These are phyloP conservation scores for Lanius collurio DNA, from an alignment of 2,113 vertebrate genomes.

Conservation along the genomic window DNA sequence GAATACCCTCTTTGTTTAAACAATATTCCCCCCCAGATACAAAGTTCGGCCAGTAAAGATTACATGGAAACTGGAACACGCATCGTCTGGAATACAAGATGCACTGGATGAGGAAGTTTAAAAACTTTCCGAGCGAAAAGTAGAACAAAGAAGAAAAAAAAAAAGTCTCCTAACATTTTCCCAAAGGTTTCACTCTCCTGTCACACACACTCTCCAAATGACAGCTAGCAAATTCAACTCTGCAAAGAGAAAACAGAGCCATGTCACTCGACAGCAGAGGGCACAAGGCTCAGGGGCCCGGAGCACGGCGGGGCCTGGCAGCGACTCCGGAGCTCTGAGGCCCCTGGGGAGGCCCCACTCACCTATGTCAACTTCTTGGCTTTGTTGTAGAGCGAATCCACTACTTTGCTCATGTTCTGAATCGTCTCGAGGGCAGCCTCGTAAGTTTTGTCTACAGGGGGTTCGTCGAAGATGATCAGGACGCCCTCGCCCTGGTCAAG, in stretches of 20 bases:
- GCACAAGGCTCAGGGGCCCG: not conserved
- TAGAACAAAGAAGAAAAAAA: constrained; percentile 73
- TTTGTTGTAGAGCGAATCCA: constrained; percentile 99
- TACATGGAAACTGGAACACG: constrained; percentile 89
- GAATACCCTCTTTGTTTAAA: constrained; percentile 84
- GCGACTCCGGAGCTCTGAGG: not conserved
- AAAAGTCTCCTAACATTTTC: constrained; percentile 87
- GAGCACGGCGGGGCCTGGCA: not conserved
- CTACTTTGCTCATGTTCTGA: constrained; percentile 99
- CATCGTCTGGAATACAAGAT: constrained; percentile 79
- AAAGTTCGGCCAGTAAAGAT: constrained; percentile 90
- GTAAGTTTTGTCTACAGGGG: constrained; percentile 98
- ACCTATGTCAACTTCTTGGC: constrained; percentile 99
- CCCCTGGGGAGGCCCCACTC: constrained; percentile 30
- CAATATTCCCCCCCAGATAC: constrained; percentile 90
- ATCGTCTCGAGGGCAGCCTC: constrained; percentile 98
- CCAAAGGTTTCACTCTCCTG: constrained; percentile 91
- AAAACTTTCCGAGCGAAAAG: constrained; percentile 87
- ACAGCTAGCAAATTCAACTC: constrained; percentile 82
- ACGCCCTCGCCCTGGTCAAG: constrained; percentile 98
- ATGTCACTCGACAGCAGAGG: constrained; percentile 45
- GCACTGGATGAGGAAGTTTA: constrained; percentile 87
- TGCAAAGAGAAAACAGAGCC: constrained; percentile 78
- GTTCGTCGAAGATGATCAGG: constrained; percentile 97
- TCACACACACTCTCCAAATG: constrained; percentile 91